Evolutionary conservation across 2,797 vertebrate species (phyloP).

Genomic region (Hipposideros larvatus): DNA sequence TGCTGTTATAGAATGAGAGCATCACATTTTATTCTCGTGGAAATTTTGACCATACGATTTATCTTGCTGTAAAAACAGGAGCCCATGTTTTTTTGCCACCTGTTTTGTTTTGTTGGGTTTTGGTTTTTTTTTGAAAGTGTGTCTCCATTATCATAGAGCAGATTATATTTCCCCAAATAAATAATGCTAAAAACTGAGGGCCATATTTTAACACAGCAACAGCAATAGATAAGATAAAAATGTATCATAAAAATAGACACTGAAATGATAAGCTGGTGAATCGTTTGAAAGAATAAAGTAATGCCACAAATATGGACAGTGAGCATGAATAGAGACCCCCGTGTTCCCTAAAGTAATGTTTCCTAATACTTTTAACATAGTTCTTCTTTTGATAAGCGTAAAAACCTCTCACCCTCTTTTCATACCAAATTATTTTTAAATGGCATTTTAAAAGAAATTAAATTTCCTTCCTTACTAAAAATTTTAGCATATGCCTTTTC

Average conservation of each 20-base stretch:
- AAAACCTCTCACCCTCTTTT: neutral
- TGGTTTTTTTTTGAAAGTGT: neutral
- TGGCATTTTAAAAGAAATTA: neutral
- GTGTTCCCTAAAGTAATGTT: neutral
- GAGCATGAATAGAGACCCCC: neutral
- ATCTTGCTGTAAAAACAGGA: neutral
- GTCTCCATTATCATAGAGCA: neutral
- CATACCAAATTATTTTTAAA: constrained; percentile 15
- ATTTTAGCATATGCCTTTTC: neutral
- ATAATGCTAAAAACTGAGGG: neutral
- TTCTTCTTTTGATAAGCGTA: constrained; percentile 1
- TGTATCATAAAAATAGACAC: neutral
- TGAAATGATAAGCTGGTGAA: neutral
- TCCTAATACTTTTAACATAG: neutral
- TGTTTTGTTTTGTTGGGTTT: neutral
- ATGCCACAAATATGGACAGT: neutral
- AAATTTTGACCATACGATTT: neutral
- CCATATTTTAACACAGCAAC: neutral
- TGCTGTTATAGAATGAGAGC: too few relatives aligned
- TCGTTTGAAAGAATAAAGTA: constrained; percentile 18
- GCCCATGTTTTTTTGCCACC: neutral
- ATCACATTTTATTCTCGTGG: neutral
- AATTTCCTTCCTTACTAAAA: neutral
- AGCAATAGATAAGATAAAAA: neutral
- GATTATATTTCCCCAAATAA: neutral